phyloP scores from a whole-genome alignment of 2,797 vertebrate genomes.

The Pseudotriccus pelzelni region DNA sequence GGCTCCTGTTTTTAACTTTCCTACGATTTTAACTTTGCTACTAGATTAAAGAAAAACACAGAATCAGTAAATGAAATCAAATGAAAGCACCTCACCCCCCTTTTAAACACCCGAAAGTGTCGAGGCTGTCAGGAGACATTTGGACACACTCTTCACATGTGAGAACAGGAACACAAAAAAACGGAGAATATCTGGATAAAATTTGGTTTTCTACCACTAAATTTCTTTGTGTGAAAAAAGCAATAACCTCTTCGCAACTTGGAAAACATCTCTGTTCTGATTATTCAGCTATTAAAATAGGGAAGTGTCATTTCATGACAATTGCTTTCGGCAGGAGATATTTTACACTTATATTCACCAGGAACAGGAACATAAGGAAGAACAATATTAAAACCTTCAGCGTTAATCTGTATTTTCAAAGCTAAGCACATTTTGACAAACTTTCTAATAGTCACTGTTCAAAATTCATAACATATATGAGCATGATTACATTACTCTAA shows the following conservation, averaged over 20 bases:
- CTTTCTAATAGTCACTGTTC: constrained; percentile 77
- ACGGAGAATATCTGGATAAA: not conserved
- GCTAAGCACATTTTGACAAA: constrained; percentile 75
- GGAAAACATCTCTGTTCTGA: constrained; percentile 66
- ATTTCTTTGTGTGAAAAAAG: constrained; percentile 60
- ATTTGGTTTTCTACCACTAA: constrained; percentile 40
- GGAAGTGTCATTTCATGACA: constrained; percentile 63
- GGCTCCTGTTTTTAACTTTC: not conserved
- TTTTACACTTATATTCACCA: constrained; percentile 64
- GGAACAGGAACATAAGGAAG: constrained; percentile 71
- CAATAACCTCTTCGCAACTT: constrained; percentile 61
- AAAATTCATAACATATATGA: constrained; percentile 77
- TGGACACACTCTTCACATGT: constrained; percentile 8
- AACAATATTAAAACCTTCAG: constrained; percentile 78
- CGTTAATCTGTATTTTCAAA: constrained; percentile 79
- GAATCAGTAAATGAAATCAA: constrained; percentile 5
- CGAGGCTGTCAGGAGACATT: constrained; percentile 61
- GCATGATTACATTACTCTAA: constrained; percentile 77
- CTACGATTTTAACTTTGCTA: not conserved
- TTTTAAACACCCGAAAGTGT: constrained; percentile 4
- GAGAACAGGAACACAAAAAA: constrained; percentile 24
- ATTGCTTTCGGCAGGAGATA: constrained; percentile 71
- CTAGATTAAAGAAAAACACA: constrained; percentile 28
- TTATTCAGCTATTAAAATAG: constrained; percentile 73
- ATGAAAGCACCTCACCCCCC: not conserved